Conservation (phyloP, 2,113 vertebrate genomes). For the Ardeotis arabs region DNA sequence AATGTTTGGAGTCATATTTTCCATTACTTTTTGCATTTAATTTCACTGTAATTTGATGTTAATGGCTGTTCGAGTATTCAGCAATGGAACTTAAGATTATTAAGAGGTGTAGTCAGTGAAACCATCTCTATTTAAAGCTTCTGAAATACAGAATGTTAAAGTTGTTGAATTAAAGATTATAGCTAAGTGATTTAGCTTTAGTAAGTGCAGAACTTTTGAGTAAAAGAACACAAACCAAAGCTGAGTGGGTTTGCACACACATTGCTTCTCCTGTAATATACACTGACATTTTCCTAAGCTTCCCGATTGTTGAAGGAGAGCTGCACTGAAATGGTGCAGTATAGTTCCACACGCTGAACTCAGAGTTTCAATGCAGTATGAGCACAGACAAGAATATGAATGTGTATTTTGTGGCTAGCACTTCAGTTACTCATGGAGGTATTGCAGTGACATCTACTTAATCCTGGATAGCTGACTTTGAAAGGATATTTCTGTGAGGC, state of each 20-base stretch:
- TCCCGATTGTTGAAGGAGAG: not conserved
- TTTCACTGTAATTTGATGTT: not conserved
- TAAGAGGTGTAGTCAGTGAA: not conserved
- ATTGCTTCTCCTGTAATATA: not conserved
- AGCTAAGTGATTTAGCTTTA: not conserved
- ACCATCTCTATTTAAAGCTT: constrained; percentile 33
- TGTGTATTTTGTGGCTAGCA: not conserved
- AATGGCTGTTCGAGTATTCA: constrained; percentile 7
- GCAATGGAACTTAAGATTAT: not conserved
- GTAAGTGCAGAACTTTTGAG: not conserved
- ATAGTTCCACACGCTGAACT: not conserved
- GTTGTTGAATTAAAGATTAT: not conserved
- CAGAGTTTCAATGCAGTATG: not conserved
- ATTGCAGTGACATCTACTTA: not conserved
- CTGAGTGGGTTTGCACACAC: not conserved
- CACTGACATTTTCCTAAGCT: not conserved
- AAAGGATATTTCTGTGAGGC: not conserved
- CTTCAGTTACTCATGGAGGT: not conserved
- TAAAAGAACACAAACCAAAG: constrained; percentile 5
- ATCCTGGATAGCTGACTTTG: not conserved
- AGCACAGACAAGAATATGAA: not conserved
- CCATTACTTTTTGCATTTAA: constrained; percentile 25
- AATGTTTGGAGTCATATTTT: constrained; percentile 21
- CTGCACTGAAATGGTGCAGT: not conserved
- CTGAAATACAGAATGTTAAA: not conserved